phyloP scores from a whole-genome alignment of 30 jellyfish, hydroid and myxozoan species.

The Aurelia sp. region DNA sequence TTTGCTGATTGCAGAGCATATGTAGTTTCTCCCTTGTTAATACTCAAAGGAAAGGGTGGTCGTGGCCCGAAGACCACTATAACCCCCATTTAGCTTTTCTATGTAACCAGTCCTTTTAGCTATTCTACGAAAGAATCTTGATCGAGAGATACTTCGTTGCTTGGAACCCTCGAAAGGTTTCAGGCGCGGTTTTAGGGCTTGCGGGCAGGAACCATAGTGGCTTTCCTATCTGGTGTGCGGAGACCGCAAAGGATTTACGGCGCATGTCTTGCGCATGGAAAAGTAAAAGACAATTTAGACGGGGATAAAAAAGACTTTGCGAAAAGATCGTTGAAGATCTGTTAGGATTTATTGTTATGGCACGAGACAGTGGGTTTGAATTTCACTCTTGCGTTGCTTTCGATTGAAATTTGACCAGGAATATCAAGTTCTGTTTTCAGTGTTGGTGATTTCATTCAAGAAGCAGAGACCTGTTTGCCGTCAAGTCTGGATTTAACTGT shows the following conservation, averaged over 20 bases:
- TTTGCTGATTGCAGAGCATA: too few relatives aligned
- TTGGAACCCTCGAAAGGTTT: too few relatives aligned
- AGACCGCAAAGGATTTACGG: constrained; percentile 40
- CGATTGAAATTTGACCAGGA: constrained; percentile 16
- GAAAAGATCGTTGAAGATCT: constrained; percentile 1
- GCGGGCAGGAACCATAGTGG: constrained; percentile 27
- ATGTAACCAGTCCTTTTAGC: too few relatives aligned
- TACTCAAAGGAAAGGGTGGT: too few relatives aligned
- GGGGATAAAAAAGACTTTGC: constrained; percentile 16
- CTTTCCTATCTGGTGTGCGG: neutral
- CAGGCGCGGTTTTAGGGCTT: neutral
- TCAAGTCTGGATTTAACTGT: too few relatives aligned
- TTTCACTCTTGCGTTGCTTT: too few relatives aligned
- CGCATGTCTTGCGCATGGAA: constrained; percentile 60
- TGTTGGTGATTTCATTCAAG: neutral
- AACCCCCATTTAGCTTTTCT: too few relatives aligned
- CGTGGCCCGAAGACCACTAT: too few relatives aligned
- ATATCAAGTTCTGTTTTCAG: neutral
- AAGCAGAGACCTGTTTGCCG: too few relatives aligned
- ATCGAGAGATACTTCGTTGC: too few relatives aligned
- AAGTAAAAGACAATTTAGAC: neutral
- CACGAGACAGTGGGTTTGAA: constrained; percentile 22
- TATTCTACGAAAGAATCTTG: too few relatives aligned
- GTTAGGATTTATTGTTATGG: constrained; percentile 11
- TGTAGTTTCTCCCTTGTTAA: too few relatives aligned